Percentiles rank a stretch among this genome's conserved stretches.
Conservation (phyloP, 2,888 invertebrate species). For the Palloptera scutellata region DNA sequence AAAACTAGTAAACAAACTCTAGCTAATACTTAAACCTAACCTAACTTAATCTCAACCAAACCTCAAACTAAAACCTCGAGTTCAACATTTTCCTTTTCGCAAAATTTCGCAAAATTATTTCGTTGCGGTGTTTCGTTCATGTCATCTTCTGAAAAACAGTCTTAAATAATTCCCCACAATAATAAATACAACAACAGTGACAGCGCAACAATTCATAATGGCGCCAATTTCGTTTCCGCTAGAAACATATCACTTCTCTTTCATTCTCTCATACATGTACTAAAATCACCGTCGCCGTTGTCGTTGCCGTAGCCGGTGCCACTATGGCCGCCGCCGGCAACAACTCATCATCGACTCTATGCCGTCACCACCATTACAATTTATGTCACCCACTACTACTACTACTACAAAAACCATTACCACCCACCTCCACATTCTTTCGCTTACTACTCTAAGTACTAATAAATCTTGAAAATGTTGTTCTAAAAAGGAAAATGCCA, state of each 20-base stretch:
- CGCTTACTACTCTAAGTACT: too few species aligned
- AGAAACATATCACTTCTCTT: constrained; percentile 1
- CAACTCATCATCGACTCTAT: neutral
- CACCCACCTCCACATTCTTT: too few species aligned
- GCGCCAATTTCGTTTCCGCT: constrained; percentile 5
- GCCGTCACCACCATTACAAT: neutral
- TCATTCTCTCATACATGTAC: constrained; percentile 2
- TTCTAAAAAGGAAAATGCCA: neutral
- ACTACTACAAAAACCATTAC: too few species aligned
- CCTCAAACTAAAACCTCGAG: neutral
- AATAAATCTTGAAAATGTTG: neutral
- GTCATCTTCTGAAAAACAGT: constrained; percentile 12
- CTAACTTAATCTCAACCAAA: too few species aligned
- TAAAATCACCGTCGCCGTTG: neutral
- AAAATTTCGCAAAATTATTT: neutral
- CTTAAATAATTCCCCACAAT: neutral
- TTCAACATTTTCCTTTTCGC: constrained; percentile 2
- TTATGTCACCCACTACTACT: neutral
- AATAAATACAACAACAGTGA: constrained; percentile 6
- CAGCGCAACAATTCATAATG: constrained; percentile 9
- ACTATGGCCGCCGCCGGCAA: constrained; percentile 3
- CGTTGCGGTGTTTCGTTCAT: neutral
- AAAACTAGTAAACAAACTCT: too few species aligned
- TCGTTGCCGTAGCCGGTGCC: neutral
- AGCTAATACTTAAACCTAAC: too few species aligned